These are phyloP conservation scores for Drosophila emarginata DNA, from an alignment of 2,888 invertebrate species.

Conservation along the genomic window DNA sequence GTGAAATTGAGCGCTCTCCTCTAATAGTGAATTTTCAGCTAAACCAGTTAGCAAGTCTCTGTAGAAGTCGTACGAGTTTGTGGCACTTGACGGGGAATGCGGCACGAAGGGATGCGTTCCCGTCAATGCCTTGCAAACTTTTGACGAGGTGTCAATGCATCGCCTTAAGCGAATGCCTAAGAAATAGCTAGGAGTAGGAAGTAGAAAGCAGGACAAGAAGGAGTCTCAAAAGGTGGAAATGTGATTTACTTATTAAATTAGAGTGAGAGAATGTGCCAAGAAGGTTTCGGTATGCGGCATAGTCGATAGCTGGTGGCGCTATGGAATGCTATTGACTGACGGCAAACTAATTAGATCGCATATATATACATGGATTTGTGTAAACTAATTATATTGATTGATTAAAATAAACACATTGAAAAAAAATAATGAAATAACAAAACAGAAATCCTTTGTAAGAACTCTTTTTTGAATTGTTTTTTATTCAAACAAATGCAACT, in stretches of 20 bases:
- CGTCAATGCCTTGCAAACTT: slow-evolving; percentile 51
- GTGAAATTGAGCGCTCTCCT: slow-evolving; percentile 73
- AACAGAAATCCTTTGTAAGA: too few relatives aligned
- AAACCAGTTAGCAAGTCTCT: slow-evolving; percentile 66
- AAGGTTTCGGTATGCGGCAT: neutral
- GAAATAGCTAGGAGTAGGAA: slow-evolving; percentile 15
- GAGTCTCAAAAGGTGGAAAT: slow-evolving; percentile 65
- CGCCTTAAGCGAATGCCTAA: slow-evolving; percentile 45
- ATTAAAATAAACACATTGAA: too few relatives aligned
- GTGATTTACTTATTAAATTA: slow-evolving; percentile 74
- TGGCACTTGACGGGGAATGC: neutral
- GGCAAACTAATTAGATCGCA: too few relatives aligned
- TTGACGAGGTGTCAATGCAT: slow-evolving; percentile 74
- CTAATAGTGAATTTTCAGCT: slow-evolving; percentile 73
- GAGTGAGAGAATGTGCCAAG: slow-evolving; percentile 41
- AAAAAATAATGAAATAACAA: too few relatives aligned
- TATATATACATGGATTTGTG: too few relatives aligned
- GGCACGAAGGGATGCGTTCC: neutral
- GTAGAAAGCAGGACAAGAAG: slow-evolving; percentile 1
- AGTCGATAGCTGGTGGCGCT: too few relatives aligned
- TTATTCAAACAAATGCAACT: too few relatives aligned
- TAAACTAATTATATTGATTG: too few relatives aligned
- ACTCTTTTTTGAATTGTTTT: too few relatives aligned
- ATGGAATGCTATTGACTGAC: too few relatives aligned
- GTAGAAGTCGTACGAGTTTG: neutral